A percentile compares a stretch with the other conserved stretches of the same genome.
Evolutionary conservation across 2,797 vertebrate genomes (phyloP).

Genomic region (Ctenosaura bakeri): DNA sequence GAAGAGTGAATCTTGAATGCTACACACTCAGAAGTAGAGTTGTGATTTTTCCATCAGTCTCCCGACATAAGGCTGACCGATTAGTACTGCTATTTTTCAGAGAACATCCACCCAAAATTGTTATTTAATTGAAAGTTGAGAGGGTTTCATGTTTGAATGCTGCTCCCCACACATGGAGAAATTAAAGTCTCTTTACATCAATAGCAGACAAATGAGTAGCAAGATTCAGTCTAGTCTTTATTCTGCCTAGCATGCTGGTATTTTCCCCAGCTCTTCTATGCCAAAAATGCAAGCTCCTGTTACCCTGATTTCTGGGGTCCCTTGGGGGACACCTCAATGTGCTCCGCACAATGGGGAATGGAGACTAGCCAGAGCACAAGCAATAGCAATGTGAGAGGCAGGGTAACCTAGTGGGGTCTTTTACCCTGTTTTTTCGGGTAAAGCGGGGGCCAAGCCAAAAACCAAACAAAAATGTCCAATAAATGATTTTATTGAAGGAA

Average conservation of each 20-base stretch:
- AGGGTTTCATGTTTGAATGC: constrained; percentile 6
- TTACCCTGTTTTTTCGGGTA: too few relatives aligned
- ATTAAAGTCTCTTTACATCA: not conserved
- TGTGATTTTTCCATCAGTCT: not conserved
- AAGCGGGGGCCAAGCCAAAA: too few relatives aligned
- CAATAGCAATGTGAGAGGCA: too few relatives aligned
- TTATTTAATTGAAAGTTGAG: constrained; percentile 4
- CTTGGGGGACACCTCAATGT: too few relatives aligned
- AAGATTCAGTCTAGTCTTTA: not conserved
- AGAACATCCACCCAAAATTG: not conserved
- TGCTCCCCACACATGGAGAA: not conserved
- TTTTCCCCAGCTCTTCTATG: not conserved
- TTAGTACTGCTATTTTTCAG: not conserved
- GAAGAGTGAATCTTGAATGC: constrained; percentile 14
- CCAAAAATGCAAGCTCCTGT: not conserved
- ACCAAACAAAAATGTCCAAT: too few relatives aligned
- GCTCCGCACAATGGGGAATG: too few relatives aligned
- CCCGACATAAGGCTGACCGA: constrained; percentile 10
- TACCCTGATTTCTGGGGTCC: too few relatives aligned
- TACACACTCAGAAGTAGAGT: not conserved
- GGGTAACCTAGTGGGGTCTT: too few relatives aligned
- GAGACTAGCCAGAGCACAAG: too few relatives aligned
- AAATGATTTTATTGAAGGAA: too few relatives aligned
- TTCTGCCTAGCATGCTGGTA: not conserved
- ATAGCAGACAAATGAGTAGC: not conserved